Base-by-base conservation (phyloP, 2,113 vertebrate genomes). In the Macroglossus sobrinus region DNA sequence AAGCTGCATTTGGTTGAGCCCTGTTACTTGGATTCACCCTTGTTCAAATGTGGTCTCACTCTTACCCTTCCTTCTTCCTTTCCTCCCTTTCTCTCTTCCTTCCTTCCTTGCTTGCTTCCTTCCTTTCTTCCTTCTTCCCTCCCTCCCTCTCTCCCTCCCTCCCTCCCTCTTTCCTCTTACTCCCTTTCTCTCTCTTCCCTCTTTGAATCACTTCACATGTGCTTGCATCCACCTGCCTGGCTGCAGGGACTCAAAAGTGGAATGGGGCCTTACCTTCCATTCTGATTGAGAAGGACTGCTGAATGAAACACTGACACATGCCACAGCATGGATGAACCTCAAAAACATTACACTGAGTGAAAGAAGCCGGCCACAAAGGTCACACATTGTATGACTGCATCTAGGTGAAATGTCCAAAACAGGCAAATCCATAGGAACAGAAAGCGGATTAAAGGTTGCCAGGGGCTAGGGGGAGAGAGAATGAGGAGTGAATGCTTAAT, bases 311-410 rank as follows among this genome's bases (percentile, higher is more conserved):
- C 10, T 10, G 28, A 61, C 1, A 24, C 16, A 0, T 2, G 38
- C 69, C 0, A 0, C 13, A 3, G 1, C 61, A 0, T 0, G 33
- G 38, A 3, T 0, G 43, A 47, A 10, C 92, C 45, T 55, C 0
- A 0, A 14, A 61, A 64, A 57, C 43, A 19, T 33, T 4, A 6
- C 4, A 6, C 16, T 0, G 22, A 59, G 38, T 12, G 12, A n/a
- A 28, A 53, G 68, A 63, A 40, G 82, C 69, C 64, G 5, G 53
- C 40, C 35, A 11, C 80, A 2, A 47, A 64, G 26, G 33, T 7
- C 40, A 1, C 24, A 0, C 6, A 0, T 3, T 1, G 3, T 4
- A 10, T 4, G 16, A 5, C 9, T 35, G 10, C 47, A 16, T 26
- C 63, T 11, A 26, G 22, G 45, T 0, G 15, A 33, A 30, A 40